Evolutionary conservation across 2,797 vertebrate species (phyloP), one percentile per base, ranked within the genome.

Genomic region (Alca torda): DNA sequence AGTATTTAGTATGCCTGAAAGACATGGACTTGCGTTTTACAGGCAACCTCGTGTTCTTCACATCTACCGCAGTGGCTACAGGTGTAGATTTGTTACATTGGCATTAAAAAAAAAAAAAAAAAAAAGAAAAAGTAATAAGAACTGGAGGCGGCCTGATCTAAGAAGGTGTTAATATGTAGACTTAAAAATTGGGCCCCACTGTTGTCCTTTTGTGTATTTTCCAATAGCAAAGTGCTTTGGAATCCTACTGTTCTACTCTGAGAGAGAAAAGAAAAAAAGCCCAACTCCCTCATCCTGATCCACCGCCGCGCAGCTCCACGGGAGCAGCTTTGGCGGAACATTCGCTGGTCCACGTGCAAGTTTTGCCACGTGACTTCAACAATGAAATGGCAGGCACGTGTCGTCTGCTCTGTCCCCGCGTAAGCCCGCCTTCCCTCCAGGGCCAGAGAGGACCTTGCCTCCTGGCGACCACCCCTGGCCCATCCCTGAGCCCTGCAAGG

Each of bases 391-490:
- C 45, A 53, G 25, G 21, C 12, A 13, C 11, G 1, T 4, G 18
- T 31, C 33, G 1, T 23, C 37, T 28, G 23, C 57, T 63, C 45
- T 56, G 17, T 39, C 24, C 14, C 41, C 3, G 1, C 12, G 0
- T n/a, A 46, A 4, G 0, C 8, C 70, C 3, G 0, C 53, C 39
- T 85, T 54, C 53, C 7, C 1, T 2, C 0, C 19, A 41, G 30
- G 24, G 15, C 7, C 37, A 39, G 31, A 53, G 23, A 54, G 39
- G 24, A 37, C n/a, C 56, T 20, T 1, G 2, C 16, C 28, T 64
- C 7, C 3, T 1, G 11, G 46, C 46, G 33, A 23, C 41, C 19
- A 65, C 13, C 46, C 16, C 45, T 26, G 28, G 28, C 33, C n/a
- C 28, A 8, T 8, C 30, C n/a, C 33, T 4, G 10, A 45, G 33